These are phyloP conservation scores for Lemur catta DNA, from an alignment of 2,797 vertebrate species.

Conservation along the genomic window DNA sequence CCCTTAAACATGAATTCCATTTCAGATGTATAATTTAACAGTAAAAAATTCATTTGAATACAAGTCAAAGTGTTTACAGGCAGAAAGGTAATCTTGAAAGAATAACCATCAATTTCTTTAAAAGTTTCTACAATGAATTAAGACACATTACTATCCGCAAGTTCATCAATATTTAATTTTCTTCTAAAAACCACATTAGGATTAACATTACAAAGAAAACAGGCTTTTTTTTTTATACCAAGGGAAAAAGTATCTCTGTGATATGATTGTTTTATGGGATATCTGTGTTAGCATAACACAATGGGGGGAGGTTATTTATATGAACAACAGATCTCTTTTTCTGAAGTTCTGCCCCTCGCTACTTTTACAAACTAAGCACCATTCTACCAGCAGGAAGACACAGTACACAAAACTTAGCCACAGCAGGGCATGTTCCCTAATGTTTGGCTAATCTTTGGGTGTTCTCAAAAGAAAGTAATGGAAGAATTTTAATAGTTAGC, in stretches of 20 bases:
- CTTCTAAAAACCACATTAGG: constrained; percentile 45
- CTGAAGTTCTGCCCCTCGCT: neutral
- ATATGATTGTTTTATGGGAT: neutral
- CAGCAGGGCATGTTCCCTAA: neutral
- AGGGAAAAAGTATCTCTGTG: neutral
- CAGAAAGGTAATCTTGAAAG: constrained; percentile 38
- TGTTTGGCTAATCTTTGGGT: constrained; percentile 47
- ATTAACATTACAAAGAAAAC: constrained; percentile 64
- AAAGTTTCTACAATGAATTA: constrained; percentile 53
- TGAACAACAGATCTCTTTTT: neutral
- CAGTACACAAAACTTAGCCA: neutral
- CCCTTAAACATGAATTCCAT: neutral
- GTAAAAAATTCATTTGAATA: neutral
- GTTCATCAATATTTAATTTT: constrained; percentile 73
- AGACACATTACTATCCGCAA: constrained; percentile 48
- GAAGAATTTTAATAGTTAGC: constrained; percentile 6
- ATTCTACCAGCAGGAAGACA: constrained; percentile 35
- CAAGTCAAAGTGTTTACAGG: constrained; percentile 20
- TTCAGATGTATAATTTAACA: neutral
- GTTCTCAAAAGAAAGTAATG: constrained; percentile 19
- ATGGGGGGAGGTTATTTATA: constrained; percentile 12
- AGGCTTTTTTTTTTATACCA: constrained; percentile 55
- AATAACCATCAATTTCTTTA: constrained; percentile 31
- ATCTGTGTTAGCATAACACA: neutral
- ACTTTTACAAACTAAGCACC: constrained; percentile 31